Percentiles rank a stretch among this genome's conserved stretches.
phyloP scores from a whole-genome alignment of 2,797 vertebrate species.

The Gallinago stenura region DNA sequence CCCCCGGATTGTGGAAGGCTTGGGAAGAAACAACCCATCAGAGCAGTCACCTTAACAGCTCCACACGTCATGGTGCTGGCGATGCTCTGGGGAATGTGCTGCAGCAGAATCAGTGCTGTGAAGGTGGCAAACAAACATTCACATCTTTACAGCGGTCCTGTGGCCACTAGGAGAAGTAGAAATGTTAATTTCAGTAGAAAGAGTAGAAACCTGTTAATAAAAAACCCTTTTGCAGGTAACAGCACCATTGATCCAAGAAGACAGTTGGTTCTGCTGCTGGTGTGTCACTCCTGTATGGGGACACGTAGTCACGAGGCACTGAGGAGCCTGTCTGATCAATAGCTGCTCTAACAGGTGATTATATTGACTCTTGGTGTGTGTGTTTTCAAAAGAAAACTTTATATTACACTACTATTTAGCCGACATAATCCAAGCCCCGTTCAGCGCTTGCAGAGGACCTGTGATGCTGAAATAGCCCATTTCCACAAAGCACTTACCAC shows the following conservation, averaged over 20 bases:
- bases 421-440: not conserved
- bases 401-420: not conserved
- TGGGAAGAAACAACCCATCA: not conserved
- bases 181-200: not conserved
- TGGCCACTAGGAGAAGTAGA: not conserved
- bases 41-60: not conserved
- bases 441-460: not conserved
- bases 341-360: not conserved
- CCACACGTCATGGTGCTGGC: not conserved
- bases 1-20: not conserved
- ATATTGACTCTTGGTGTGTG: not conserved
- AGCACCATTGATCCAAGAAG: not conserved
- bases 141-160: not conserved
- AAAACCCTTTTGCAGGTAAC: not conserved
- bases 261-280: not conserved
- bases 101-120: not conserved
- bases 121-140: not conserved
- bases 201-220: not conserved
- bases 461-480: not conserved
- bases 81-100: not conserved
- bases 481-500: not conserved
- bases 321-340: not conserved
- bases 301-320: not conserved
- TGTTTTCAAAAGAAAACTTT: not conserved
- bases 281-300: not conserved